These are phyloP conservation scores for Acanthococcus lagerstroemiae DNA, from an alignment of 2,888 invertebrate species.

Conservation along the genomic window DNA sequence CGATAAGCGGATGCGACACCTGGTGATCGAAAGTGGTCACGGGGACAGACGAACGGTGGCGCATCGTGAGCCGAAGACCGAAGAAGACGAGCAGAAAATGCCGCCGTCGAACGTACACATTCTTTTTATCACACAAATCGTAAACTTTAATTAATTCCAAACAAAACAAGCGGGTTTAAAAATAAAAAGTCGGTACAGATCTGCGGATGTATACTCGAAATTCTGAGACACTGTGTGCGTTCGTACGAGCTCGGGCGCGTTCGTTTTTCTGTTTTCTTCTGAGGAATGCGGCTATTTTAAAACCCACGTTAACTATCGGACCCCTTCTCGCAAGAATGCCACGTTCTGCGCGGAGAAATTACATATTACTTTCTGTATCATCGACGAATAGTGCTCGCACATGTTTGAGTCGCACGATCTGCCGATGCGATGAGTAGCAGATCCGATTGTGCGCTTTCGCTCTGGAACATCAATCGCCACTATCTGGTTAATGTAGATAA, in stretches of 20 bases:
- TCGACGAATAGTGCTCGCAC: no score
- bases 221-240: neutral
- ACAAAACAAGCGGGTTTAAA: conserved; percentile 29
- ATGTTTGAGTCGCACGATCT: no score
- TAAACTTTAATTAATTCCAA: conserved; percentile 29
- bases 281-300: conserved; percentile 7
- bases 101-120: conserved; percentile 17
- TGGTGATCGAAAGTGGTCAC: neutral
- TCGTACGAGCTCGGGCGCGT: neutral
- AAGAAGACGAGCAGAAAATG: no score
- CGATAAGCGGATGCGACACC: neutral
- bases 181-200: conserved; percentile 11
- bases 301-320: neutral
- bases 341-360: no score
- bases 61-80: neutral
- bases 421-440: no score
- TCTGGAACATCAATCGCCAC: no score
- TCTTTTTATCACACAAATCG: conserved; percentile 21
- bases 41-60: neutral
- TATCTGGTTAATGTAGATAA: no score
- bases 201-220: neutral
- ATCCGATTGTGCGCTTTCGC: no score
- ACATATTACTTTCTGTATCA: no score
- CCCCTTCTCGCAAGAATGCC: neutral
- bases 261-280: conserved; percentile 4